These are phyloP conservation scores for Deilephila elpenor DNA, from an alignment of 2,888 invertebrate species.

Conservation along the genomic window DNA sequence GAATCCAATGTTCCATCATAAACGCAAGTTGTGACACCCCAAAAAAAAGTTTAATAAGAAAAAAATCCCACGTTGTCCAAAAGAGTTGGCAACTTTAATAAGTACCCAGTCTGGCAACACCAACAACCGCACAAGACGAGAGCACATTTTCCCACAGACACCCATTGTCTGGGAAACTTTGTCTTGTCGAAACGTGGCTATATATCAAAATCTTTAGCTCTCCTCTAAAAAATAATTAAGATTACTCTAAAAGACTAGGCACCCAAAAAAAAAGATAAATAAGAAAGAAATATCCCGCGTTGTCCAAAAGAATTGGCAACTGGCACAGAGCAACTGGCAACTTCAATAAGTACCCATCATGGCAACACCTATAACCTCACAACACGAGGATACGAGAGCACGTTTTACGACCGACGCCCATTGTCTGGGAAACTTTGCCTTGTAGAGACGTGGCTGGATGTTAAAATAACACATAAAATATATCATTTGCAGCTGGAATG, in stretches of 20 bases:
- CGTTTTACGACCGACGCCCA: constrained; percentile 33
- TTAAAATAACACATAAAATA: constrained; percentile 11
- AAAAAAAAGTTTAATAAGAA: background rate
- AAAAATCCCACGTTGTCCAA: background rate
- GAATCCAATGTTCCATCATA: background rate
- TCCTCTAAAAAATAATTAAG: too few species aligned
- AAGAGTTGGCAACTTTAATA: constrained; percentile 18
- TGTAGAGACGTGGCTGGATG: constrained; percentile 6
- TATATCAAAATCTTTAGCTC: constrained; percentile 21
- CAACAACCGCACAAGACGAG: constrained; percentile 39
- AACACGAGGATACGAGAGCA: constrained; percentile 37
- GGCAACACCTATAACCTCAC: constrained; percentile 37
- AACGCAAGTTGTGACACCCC: background rate
- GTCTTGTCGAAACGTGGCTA: background rate
- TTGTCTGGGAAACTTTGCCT: constrained; percentile 18
- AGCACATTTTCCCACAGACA: constrained; percentile 36
- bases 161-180: constrained; percentile 21
- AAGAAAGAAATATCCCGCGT: background rate
- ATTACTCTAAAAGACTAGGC: too few species aligned
- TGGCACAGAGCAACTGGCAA: constrained; percentile 30
- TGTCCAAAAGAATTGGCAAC: constrained; percentile 19
- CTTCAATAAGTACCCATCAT: constrained; percentile 33
- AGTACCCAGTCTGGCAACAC: constrained; percentile 35
- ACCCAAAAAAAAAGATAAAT: background rate
- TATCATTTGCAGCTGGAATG: background rate